These are phyloP conservation scores for Tringa solitaria DNA, from an alignment of 2,113 vertebrate genomes.

Conservation along the genomic window DNA sequence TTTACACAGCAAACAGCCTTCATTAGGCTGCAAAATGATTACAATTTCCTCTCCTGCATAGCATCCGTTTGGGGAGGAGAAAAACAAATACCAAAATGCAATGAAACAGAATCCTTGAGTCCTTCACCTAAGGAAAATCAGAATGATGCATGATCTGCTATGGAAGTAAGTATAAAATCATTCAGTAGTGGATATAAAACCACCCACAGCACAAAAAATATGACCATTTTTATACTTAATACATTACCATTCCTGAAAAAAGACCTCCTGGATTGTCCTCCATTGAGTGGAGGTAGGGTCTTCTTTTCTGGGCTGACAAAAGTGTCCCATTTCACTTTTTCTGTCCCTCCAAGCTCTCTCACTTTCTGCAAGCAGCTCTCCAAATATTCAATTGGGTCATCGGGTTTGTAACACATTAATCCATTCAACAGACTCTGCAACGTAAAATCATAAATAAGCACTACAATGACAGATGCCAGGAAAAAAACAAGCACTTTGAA, in stretches of 20 bases:
- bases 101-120: background rate
- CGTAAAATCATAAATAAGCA: background rate
- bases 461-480: background rate
- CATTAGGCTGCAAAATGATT: background rate
- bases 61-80: background rate
- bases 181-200: background rate
- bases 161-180: background rate
- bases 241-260: constrained; percentile 94
- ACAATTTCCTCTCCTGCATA: background rate
- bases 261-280: constrained; percentile 89
- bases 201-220: background rate
- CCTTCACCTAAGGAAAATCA: background rate
- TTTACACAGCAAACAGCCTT: background rate
- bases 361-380: constrained; percentile 93
- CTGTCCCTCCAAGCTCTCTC: constrained; percentile 89
- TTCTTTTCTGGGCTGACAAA: constrained; percentile 97
- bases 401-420: constrained; percentile 93
- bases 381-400: constrained; percentile 95
- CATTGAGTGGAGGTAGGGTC: constrained; percentile 91
- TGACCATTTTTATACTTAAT: background rate
- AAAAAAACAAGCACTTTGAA: background rate
- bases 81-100: background rate
- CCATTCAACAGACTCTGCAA: constrained; percentile 95
- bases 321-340: constrained; percentile 96
- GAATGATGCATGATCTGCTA: background rate